These are phyloP conservation scores for Drosophila subobscura DNA, from an alignment of 1,140 invertebrate genomes.

Conservation along the genomic window DNA sequence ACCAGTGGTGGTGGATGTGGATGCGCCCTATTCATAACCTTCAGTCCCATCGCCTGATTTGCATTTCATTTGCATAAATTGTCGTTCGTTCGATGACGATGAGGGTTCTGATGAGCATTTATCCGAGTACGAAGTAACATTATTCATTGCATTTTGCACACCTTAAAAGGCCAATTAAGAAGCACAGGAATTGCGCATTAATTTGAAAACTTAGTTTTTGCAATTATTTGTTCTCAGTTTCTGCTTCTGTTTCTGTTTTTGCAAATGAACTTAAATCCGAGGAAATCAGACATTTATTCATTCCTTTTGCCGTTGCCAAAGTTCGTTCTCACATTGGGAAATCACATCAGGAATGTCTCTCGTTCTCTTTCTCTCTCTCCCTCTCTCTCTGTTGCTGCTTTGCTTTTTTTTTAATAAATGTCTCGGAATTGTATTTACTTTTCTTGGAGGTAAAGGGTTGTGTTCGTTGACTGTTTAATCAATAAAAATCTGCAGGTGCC, in stretches of 20 bases:
- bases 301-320: conserved; percentile 28
- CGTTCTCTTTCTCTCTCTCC: conserved; percentile 4
- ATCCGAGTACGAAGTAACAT: conserved; percentile 1
- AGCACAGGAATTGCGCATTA: conserved; percentile 36
- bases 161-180: conserved; percentile 74
- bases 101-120: background rate
- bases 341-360: conserved; percentile 36
- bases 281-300: too few relatives aligned
- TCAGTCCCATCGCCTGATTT: conserved; percentile 1
- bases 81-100: conserved; percentile 9
- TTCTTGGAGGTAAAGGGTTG: background rate
- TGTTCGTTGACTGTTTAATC: conserved; percentile 69
- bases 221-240: conserved; percentile 28
- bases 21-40: conserved; percentile 2
- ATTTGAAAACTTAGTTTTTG: conserved; percentile 42
- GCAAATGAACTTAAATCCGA: too few relatives aligned
- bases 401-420: conserved; percentile 36
- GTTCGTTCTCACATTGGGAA: conserved; percentile 26
- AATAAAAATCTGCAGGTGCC: conserved; percentile 56
- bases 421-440: conserved; percentile 42
- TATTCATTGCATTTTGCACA: conserved; percentile 16
- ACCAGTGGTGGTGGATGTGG: too few relatives aligned
- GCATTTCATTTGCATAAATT: conserved; percentile 18
- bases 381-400: background rate
- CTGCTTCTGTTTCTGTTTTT: background rate